Conservation (phyloP, 1,140 invertebrate genomes). For the Hylaeus volcanicus region DNA sequence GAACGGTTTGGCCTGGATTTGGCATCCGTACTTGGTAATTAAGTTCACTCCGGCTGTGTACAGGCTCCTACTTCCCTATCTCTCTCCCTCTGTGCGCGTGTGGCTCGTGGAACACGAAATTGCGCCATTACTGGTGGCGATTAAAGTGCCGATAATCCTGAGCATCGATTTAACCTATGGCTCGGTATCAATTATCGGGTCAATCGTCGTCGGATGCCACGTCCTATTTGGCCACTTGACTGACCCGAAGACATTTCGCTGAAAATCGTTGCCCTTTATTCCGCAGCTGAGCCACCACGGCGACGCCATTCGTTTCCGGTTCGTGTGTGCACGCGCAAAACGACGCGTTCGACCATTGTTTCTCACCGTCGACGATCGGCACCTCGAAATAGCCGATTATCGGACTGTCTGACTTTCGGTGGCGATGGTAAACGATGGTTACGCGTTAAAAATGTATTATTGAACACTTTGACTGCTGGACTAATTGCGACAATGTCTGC, state of each 20-base stretch:
- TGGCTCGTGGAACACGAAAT: conserved; percentile 41
- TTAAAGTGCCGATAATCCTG: conserved; percentile 58
- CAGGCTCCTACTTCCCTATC: not conserved
- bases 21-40: conserved; percentile 46
- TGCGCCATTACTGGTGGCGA: conserved; percentile 36
- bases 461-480: too few species aligned
- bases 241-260: conserved; percentile 35
- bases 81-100: not conserved
- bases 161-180: conserved; percentile 57
- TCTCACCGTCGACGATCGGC: too few species aligned
- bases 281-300: not conserved
- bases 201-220: conserved; percentile 48
- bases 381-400: too few species aligned
- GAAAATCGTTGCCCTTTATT: conserved; percentile 45
- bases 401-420: too few species aligned
- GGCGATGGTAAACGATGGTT: too few species aligned
- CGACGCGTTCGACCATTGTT: too few species aligned
- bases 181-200: conserved; percentile 55
- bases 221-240: conserved; percentile 46
- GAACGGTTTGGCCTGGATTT: conserved; percentile 38
- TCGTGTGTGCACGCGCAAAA: too few species aligned
- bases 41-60: conserved; percentile 28
- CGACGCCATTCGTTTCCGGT: conserved; percentile 10
- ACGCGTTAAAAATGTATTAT: too few species aligned
- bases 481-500: too few species aligned